Conservation (phyloP, 2,113 vertebrate species). For the Phocoena phocoena region DNA sequence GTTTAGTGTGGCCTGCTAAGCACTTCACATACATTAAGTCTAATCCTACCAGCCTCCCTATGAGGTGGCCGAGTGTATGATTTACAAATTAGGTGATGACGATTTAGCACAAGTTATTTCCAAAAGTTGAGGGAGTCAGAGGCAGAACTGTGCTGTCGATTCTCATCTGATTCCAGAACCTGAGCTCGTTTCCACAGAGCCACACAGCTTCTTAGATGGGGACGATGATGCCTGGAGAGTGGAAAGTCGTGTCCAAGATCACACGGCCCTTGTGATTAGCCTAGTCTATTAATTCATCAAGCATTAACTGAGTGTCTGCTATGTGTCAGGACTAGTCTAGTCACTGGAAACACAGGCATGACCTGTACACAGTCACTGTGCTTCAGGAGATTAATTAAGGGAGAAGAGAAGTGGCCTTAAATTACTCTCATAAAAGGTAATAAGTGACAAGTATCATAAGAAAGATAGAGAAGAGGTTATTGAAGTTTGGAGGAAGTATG, state of each 20-base stretch:
- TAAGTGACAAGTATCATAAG: not conserved
- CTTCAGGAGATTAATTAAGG: constrained; percentile 33
- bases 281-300: not conserved
- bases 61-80: not conserved
- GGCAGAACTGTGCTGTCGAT: not conserved
- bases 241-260: not conserved
- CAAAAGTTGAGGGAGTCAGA: not conserved
- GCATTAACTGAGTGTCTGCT: constrained; percentile 55
- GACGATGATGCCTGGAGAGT: not conserved
- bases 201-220: not conserved
- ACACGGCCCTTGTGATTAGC: not conserved
- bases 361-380: not conserved
- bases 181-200: not conserved
- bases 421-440: constrained; percentile 9
- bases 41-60: not conserved
- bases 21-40: not conserved
- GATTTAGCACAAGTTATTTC: not conserved
- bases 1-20: not conserved
- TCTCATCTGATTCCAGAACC: not conserved
- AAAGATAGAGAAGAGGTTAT: not conserved
- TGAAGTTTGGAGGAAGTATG: not conserved
- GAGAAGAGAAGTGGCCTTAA: constrained; percentile 21
- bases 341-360: not conserved
- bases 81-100: not conserved
- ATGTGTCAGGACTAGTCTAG: not conserved